A percentile compares a stretch with the other conserved stretches of the same genome.
Conservation (phyloP, 1,140 invertebrate species). For the Atopsyche davidsoni region DNA sequence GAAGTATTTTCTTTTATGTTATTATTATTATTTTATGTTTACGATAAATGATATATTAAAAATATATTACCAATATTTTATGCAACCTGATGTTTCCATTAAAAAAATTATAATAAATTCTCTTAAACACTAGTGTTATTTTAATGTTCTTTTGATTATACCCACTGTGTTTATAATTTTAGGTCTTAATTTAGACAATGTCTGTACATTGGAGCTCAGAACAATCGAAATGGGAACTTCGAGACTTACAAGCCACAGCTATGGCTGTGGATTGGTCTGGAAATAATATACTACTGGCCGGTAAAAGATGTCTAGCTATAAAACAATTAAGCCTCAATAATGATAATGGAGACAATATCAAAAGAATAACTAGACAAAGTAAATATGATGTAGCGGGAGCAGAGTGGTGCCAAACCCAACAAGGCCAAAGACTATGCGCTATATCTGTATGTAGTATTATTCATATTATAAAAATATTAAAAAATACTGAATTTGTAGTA, state of each 20-base stretch:
- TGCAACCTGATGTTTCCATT: too few relatives aligned
- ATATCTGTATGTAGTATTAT: slow-evolving; percentile 86
- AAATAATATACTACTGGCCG: slow-evolving; percentile 76
- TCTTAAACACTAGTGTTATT: too few relatives aligned
- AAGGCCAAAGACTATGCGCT: slow-evolving; percentile 76
- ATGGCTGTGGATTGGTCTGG: slow-evolving; percentile 87
- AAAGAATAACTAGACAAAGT: slow-evolving; percentile 77
- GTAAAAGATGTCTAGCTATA: slow-evolving; percentile 74
- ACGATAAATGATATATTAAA: too few relatives aligned
- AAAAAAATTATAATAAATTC: too few relatives aligned
- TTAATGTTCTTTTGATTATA: too few relatives aligned
- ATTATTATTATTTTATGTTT: too few relatives aligned
- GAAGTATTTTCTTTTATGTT: too few relatives aligned
- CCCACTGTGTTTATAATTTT: too few relatives aligned
- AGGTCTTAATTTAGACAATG: slow-evolving; percentile 32
- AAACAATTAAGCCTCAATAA: slow-evolving; percentile 66
- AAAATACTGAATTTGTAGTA: slow-evolving; percentile 7
- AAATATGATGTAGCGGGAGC: slow-evolving; percentile 90
- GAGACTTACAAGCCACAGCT: slow-evolving; percentile 74
- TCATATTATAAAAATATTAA: neutral
- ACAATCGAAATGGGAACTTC: slow-evolving; percentile 47
- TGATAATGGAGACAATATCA: slow-evolving; percentile 63
- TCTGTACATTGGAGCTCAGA: slow-evolving; percentile 48
- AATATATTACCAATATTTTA: too few relatives aligned
- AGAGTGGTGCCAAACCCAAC: slow-evolving; percentile 82